Evolutionary conservation across 1,140 invertebrate species (phyloP), one percentile per base, ranked within the genome.

Genomic region (Drosophila bocki): DNA sequence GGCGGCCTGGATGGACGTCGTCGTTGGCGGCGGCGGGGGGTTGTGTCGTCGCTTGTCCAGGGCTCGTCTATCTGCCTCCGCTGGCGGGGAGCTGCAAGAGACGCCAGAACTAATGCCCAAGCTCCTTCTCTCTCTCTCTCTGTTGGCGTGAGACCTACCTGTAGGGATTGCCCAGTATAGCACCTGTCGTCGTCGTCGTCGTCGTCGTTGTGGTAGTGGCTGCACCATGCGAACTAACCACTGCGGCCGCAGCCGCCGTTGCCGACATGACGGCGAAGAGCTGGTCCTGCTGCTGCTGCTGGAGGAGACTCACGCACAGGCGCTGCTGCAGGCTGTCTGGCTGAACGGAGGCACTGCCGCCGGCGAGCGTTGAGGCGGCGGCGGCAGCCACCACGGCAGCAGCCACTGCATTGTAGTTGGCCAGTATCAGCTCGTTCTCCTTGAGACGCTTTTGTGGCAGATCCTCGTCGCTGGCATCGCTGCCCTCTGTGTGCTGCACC

Each of bases 361-460:
- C 17, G 11, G 67, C 56, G 1, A 78, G 26, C 19, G 75, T 48
- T 0, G 45, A 56, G 7, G 76, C 47, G 35, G 83, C 79, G 9
- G 79, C 82, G 44, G 83, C 83, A n/a, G 79, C 82, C 41, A 75
- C 72, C 6, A 78, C 88, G 32, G 83, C 82, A 37, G 78, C 88
- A 29, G 75, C 78, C 22, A 81, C 65, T 3, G 81, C 83, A 86
- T 92, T 88, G 37, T 78, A 86, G 32, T 86, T 91, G 51, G 76
- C 91, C 56, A 92, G 33, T 11, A 92, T 75, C 3, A 91, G 65
- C 48, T 92, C 80, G 35, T 78, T 90, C 32, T 91, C 77, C 53
- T 85, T 91, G 19, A 86, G 26, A 19, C 81, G 75, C 32, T 86
- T 91, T 47, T 62, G 68, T 15, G 59, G 79, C 22, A 67, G n/a